Evolutionary conservation across 1,140 invertebrate genomes (phyloP).

Genomic region (Zaprionus africanus): DNA sequence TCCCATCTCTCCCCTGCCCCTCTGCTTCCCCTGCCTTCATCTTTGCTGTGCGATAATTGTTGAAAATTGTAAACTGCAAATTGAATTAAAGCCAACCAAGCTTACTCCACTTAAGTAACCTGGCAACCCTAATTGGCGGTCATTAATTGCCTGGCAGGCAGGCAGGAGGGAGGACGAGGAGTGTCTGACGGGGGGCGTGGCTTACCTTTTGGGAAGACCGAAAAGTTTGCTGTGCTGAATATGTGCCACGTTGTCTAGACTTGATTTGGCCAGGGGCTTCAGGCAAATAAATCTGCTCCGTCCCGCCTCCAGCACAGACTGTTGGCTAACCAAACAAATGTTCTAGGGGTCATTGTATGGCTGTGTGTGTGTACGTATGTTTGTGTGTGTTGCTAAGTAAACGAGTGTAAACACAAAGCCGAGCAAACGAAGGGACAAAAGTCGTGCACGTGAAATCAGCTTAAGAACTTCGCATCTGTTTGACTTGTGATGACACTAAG

Average conservation of each 20-base stretch:
- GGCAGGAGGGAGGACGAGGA: not conserved
- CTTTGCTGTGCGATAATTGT: constrained; percentile 24
- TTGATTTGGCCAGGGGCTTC: constrained; percentile 60
- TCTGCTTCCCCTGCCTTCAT: too few species aligned
- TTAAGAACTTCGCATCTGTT: constrained; percentile 64
- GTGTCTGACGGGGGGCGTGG: not conserved
- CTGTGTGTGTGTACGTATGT: constrained; percentile 11
- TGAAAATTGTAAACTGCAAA: constrained; percentile 21
- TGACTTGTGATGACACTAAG: constrained; percentile 53
- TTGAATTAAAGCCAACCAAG: constrained; percentile 34
- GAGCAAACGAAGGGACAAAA: constrained; percentile 54
- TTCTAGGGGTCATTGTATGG: constrained; percentile 59
- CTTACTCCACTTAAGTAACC: not conserved
- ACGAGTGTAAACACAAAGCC: constrained; percentile 71
- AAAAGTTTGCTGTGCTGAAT: constrained; percentile 43
- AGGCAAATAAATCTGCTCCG: constrained; percentile 66
- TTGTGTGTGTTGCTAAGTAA: constrained; percentile 38
- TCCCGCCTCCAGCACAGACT: not conserved
- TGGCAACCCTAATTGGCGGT: constrained; percentile 29
- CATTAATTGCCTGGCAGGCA: constrained; percentile 24
- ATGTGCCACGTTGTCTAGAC: constrained; percentile 73
- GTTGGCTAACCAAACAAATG: constrained; percentile 70
- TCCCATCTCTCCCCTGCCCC: not conserved
- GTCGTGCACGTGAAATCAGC: constrained; percentile 72
- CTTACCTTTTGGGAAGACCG: constrained; percentile 1